phyloP scores from a whole-genome alignment of 1,140 invertebrate species.

The Drosophila seguyi region DNA sequence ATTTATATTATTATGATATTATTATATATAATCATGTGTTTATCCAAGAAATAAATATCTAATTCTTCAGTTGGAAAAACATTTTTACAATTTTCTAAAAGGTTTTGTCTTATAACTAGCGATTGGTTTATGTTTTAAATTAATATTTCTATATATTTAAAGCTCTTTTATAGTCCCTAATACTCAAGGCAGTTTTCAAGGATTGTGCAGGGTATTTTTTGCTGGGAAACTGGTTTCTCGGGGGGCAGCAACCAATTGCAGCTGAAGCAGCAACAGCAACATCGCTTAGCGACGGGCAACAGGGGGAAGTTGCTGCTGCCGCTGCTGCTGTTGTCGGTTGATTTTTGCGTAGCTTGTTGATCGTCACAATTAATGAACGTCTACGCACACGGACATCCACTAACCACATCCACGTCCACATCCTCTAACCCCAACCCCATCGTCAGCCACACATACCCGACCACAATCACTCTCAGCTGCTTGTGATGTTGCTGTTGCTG shows the following conservation, averaged over 20 bases:
- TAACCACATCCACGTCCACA: slow-evolving; percentile 68
- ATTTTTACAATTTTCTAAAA: too few species aligned
- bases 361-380: slow-evolving; percentile 83
- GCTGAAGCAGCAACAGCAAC: slow-evolving; percentile 47
- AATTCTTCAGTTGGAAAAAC: neutral
- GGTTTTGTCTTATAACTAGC: neutral
- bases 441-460: slow-evolving; percentile 21
- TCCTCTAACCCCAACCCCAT: slow-evolving; percentile 38
- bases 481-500: slow-evolving; percentile 44
- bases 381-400: slow-evolving; percentile 80
- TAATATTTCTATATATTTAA: neutral
- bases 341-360: slow-evolving; percentile 82
- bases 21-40: neutral
- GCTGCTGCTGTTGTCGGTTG: slow-evolving; percentile 26
- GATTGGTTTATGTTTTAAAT: neutral
- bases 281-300: slow-evolving; percentile 23
- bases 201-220: slow-evolving; percentile 24
- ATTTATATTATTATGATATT: neutral
- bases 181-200: slow-evolving; percentile 8
- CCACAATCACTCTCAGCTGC: slow-evolving; percentile 56
- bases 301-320: slow-evolving; percentile 37
- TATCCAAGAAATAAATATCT: too few species aligned
- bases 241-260: slow-evolving; percentile 64
- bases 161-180: neutral
- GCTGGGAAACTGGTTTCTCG: slow-evolving; percentile 60